Evolutionary conservation across 2,113 vertebrate genomes (phyloP), one percentile per base, ranked within the genome.

Genomic region (Urocitellus parryii): DNA sequence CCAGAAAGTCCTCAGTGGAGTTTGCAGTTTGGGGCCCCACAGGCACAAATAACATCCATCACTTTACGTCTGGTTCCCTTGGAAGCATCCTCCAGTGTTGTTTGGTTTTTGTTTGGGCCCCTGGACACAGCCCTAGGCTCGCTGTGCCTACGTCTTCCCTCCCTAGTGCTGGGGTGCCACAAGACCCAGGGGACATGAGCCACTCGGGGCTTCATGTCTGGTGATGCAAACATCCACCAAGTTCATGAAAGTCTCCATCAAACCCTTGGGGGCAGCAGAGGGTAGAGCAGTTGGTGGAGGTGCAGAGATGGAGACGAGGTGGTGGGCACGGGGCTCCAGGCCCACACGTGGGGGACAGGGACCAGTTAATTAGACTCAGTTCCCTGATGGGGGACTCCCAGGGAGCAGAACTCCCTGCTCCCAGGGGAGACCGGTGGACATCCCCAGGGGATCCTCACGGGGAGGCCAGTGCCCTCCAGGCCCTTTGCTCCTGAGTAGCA

Each of bases 361-460:
- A 29, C 39, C 58, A 14, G 87, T 27, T 1, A 24, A 1, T 58
- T 24, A 12, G 68, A 72, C 42, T 93, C n/a, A 76, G 65, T 14
- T 77, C 34, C 67, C 34, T n/a, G 32, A 56, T n/a, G 2, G 2
- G n/a, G 20, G 56, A 58, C 56, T 22, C 56, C 56, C 20, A 58
- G 56, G 20, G 20, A 45, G 42, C 42, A 45, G 42, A 45, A 45
- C 56, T 58, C 56, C 56, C 56, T 37, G 51, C 12, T 11, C 51
- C 25, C 34, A 73, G 58, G 11, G 5, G 29, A 37, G 34, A 70
- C 58, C 48, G 4, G n/a, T 88, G 14, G 83, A 77, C 27, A 17
- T n/a, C 0, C 0, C 29, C 1, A 65, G 74, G 27, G 56, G 18
- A 20, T 56, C 56, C 17, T 56, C 16, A 1, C 45, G 39, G 45